phyloP scores from a whole-genome alignment of 1,140 invertebrate species.

The Drosophila nigrodunni region DNA sequence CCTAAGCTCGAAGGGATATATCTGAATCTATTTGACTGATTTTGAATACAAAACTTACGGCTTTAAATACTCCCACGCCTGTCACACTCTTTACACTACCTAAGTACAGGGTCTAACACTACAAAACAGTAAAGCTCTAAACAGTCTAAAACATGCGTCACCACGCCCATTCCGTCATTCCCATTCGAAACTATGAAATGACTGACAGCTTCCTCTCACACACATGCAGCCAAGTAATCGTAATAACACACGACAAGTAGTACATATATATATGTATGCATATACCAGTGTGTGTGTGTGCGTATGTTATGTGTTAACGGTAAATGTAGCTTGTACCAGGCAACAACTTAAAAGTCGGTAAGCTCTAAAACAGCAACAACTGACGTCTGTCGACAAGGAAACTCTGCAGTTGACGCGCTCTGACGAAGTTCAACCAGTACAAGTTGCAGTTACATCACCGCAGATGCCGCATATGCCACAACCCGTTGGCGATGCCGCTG shows the following conservation, averaged over 20 bases:
- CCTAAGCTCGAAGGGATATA: too few relatives aligned
- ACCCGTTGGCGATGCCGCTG: conserved; percentile 10
- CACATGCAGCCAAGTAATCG: too few relatives aligned
- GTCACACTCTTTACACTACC: too few relatives aligned
- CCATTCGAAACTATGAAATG: conserved; percentile 18
- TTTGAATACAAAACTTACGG: too few relatives aligned
- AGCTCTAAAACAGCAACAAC: conserved; percentile 76
- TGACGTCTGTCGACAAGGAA: conserved; percentile 45
- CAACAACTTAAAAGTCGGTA: conserved; percentile 74
- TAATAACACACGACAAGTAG: too few relatives aligned
- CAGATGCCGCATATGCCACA: conserved; percentile 17
- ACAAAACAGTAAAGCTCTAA: conserved; percentile 44
- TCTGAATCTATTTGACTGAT: too few relatives aligned
- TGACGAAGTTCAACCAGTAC: conserved; percentile 61
- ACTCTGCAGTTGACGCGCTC: conserved; percentile 68
- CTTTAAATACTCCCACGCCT: too few relatives aligned
- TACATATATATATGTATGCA: too few relatives aligned
- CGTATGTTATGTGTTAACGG: conserved; percentile 40
- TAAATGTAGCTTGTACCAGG: conserved; percentile 53
- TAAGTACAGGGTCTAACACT: too few relatives aligned
- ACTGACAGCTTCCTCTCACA: conserved; percentile 28
- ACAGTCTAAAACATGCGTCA: conserved; percentile 29
- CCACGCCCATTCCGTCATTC: neutral
- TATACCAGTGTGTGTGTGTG: too few relatives aligned
- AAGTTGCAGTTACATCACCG: conserved; percentile 68